These are phyloP conservation scores for Lepidurus apus DNA, from an alignment of 1,140 invertebrate species.

Conservation along the genomic window DNA sequence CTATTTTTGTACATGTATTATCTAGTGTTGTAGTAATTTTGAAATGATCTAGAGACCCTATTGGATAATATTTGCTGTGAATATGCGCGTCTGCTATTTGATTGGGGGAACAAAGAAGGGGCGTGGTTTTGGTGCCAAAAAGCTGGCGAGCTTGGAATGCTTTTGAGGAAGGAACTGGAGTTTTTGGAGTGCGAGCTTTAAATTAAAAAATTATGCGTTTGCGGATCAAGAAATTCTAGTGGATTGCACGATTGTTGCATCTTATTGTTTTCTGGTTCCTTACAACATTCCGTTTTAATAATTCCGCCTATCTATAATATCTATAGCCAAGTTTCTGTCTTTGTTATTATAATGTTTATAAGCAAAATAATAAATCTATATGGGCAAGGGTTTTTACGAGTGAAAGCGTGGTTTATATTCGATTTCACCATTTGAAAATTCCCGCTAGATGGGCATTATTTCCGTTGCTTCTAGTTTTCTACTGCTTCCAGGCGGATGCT, in stretches of 20 bases:
- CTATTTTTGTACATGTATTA: neutral
- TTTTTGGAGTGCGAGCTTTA: neutral
- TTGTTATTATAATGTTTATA: neutral
- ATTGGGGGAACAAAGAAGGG: neutral
- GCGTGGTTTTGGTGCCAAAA: neutral
- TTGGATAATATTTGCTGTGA: neutral
- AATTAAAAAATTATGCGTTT: neutral
- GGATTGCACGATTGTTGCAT: neutral
- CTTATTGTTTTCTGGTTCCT: neutral
- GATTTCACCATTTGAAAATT: neutral
- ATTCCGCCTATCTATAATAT: too few relatives aligned
- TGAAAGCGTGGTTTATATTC: neutral
- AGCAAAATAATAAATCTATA: neutral
- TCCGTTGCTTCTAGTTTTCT: neutral
- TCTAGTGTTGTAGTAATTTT: too few relatives aligned
- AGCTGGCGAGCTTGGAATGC: slow-evolving; percentile 7
- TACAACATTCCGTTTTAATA: neutral
- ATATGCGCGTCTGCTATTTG: neutral
- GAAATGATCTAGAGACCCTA: neutral
- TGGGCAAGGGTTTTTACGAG: neutral
- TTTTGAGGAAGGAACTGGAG: neutral
- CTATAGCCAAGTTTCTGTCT: too few relatives aligned
- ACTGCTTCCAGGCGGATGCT: neutral
- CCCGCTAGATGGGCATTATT: neutral
- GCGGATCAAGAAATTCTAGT: neutral